phyloP scores from a whole-genome alignment of 1,140 invertebrate genomes.

The Scaptodrosophila lebanonensis region DNA sequence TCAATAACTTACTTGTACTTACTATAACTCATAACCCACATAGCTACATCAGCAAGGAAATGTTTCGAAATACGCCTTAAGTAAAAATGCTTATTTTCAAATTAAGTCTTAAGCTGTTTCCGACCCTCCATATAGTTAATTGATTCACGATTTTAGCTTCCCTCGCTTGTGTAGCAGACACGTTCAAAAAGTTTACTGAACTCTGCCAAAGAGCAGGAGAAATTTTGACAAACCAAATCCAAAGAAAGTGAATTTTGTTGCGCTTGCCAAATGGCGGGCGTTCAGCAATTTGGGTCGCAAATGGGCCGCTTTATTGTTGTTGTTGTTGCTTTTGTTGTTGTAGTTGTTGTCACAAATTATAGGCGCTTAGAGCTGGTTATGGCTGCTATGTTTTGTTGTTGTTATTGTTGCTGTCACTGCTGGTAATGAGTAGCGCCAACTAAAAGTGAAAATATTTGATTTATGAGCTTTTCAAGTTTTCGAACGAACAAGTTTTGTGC shows the following conservation, averaged over 20 bases:
- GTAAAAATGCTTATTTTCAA: too few relatives aligned
- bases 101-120: too few relatives aligned
- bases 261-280: slow-evolving; percentile 25
- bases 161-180: too few relatives aligned
- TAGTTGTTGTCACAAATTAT: slow-evolving; percentile 51
- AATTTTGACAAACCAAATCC: slow-evolving; percentile 24
- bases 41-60: too few relatives aligned
- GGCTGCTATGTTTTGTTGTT: slow-evolving; percentile 15
- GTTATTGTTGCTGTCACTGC: slow-evolving; percentile 17
- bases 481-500: too few relatives aligned
- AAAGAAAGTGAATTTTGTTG: slow-evolving; percentile 68
- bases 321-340: slow-evolving; percentile 3
- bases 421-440: slow-evolving; percentile 32
- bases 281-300: slow-evolving; percentile 55
- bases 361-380: slow-evolving; percentile 39
- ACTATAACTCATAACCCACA: too few relatives aligned
- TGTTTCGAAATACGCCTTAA: neutral
- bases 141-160: too few relatives aligned
- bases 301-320: slow-evolving; percentile 1
- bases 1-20: too few relatives aligned
- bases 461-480: neutral
- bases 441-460: slow-evolving; percentile 31
- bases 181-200: slow-evolving; percentile 62
- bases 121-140: too few relatives aligned
- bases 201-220: slow-evolving; percentile 36